A percentile compares a stretch with the other conserved stretches of the same genome.
Conservation (phyloP, 2,797 vertebrate species). For the Argya squamiceps region DNA sequence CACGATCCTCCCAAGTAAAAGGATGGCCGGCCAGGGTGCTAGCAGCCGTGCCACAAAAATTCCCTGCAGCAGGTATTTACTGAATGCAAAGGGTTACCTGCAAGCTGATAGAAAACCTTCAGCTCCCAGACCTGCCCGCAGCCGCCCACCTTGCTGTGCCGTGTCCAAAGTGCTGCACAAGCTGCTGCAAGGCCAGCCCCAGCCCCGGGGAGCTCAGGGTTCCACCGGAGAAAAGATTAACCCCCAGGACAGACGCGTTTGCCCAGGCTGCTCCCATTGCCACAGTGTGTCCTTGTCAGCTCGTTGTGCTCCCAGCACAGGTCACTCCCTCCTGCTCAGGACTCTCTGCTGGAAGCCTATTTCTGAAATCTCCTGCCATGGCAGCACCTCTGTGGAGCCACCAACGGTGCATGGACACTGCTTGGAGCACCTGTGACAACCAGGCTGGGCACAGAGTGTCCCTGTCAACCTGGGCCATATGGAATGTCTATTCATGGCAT, state of each 20-base stretch:
- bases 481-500: background rate
- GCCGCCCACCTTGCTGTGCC: background rate
- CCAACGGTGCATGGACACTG: background rate
- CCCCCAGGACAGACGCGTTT: background rate
- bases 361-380: background rate
- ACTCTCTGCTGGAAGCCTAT: background rate
- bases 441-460: background rate
- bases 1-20: background rate
- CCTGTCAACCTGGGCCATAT: background rate
- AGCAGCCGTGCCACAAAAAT: background rate
- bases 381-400: background rate
- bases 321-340: accelerated
- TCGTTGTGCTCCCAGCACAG: accelerated
- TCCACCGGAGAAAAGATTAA: background rate
- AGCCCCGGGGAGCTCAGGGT: background rate
- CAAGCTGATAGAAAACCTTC: background rate
- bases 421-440: background rate
- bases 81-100: background rate
- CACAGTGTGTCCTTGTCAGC: background rate
- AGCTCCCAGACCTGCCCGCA: background rate
- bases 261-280: background rate
- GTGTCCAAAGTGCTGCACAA: background rate
- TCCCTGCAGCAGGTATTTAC: background rate
- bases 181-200: background rate
- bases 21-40: background rate